phyloP scores from a whole-genome alignment of 2,888 invertebrate species.

The Mesorhabditis spiculigera region DNA sequence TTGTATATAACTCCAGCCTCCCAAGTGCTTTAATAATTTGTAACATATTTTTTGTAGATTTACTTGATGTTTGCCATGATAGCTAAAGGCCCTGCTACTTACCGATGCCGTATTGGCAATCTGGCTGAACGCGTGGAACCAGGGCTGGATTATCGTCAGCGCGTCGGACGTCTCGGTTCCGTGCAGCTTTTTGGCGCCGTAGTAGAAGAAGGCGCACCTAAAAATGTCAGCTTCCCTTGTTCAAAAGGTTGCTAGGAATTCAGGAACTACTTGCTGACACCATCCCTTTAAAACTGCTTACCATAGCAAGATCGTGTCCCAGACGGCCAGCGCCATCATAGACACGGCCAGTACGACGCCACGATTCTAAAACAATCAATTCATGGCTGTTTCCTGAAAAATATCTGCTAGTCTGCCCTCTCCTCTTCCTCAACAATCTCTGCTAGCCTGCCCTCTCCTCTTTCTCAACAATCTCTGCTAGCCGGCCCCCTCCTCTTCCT shows the following conservation, averaged over 20 bases:
- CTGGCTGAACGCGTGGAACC: conserved; percentile 47
- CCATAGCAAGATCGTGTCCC: conserved; percentile 53
- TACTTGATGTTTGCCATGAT: not conserved
- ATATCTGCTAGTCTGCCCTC: no score
- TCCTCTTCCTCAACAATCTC: no score
- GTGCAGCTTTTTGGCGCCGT: conserved; percentile 39
- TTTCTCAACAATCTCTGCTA: no score
- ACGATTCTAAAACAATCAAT: conserved; percentile 33
- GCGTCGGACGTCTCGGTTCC: conserved; percentile 13
- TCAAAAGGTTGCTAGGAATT: not conserved
- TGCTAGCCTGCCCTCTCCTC: no score
- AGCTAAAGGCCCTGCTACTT: conserved; percentile 6
- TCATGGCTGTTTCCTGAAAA: no score
- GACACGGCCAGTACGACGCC: conserved; percentile 52
- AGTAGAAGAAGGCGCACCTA: conserved; percentile 47
- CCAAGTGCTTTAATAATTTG: not conserved
- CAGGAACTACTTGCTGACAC: no score
- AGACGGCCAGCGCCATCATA: conserved; percentile 47
- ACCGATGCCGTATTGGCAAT: conserved; percentile 54
- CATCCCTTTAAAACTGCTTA: no score
- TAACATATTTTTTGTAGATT: no score
- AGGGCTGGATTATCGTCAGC: conserved; percentile 38
- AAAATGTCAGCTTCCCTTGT: not conserved
- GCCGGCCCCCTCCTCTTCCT: no score
- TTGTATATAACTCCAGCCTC: no score